These are phyloP conservation scores for Thalassaphorura encarpata DNA, from an alignment of 1,140 invertebrate species.

Conservation along the genomic window DNA sequence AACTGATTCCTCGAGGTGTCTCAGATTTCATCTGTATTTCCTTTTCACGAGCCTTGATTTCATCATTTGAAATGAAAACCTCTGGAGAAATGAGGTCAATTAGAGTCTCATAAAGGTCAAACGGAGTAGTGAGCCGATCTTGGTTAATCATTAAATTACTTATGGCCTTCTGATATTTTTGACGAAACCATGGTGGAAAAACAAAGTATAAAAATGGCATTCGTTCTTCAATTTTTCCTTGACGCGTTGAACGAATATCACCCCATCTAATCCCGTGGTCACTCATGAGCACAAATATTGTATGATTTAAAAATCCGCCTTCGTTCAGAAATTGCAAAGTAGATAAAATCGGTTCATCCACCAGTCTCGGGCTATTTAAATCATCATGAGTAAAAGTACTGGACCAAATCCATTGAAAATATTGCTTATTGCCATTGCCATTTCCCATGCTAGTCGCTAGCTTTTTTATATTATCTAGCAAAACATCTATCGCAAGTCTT, in stretches of 20 bases:
- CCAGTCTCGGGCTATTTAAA: slow-evolving; percentile 19
- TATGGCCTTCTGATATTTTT: slow-evolving; percentile 36
- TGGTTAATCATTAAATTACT: slow-evolving; percentile 38
- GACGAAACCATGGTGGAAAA: slow-evolving; percentile 40
- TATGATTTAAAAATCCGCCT: slow-evolving; percentile 38
- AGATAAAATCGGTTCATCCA: slow-evolving; percentile 29
- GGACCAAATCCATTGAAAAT: slow-evolving; percentile 14
- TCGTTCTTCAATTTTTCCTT: slow-evolving; percentile 40
- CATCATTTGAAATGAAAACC: slow-evolving; percentile 32
- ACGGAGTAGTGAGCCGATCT: slow-evolving; percentile 39
- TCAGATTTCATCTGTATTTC: no score
- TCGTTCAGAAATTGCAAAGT: slow-evolving; percentile 9
- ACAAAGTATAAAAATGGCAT: slow-evolving; percentile 45
- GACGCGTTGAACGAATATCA: slow-evolving; percentile 44
- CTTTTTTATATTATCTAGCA: slow-evolving; percentile 36
- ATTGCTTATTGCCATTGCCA: background rate
- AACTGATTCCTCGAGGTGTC: slow-evolving; percentile 12
- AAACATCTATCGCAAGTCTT: slow-evolving; percentile 14
- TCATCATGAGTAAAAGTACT: slow-evolving; percentile 31
- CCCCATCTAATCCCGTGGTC: slow-evolving; percentile 91
- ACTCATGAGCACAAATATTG: slow-evolving; percentile 66
- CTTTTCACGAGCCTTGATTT: no score
- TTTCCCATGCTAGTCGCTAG: slow-evolving; percentile 23
- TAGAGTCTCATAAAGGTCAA: slow-evolving; percentile 39
- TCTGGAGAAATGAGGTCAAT: slow-evolving; percentile 27